These are phyloP conservation scores for Typhlomys cinereus DNA, from an alignment of 2,113 vertebrate genomes.

Conservation along the genomic window DNA sequence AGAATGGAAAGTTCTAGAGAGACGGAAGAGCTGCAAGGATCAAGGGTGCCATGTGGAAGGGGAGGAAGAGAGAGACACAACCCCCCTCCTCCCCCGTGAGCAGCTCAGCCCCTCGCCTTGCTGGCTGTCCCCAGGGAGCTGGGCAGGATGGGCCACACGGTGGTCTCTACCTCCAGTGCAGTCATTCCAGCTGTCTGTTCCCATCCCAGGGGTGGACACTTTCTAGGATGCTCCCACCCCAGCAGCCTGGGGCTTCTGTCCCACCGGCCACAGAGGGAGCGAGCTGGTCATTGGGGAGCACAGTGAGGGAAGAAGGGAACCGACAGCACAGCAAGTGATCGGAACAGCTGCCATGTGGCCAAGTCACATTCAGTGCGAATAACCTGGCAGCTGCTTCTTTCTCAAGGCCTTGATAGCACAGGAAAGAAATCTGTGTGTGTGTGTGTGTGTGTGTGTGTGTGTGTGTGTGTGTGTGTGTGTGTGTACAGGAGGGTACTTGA, in stretches of 20 bases:
- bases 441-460: too few relatives aligned
- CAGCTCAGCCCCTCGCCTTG: background rate
- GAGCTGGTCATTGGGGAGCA: background rate
- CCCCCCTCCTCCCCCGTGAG: accelerated
- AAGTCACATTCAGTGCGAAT: background rate
- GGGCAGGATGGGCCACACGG: too few relatives aligned
- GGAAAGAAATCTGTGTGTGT: slow-evolving; percentile 5
- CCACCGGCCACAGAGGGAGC: background rate
- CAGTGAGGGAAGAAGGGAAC: background rate
- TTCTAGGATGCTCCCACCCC: background rate
- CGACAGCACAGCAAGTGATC: accelerated
- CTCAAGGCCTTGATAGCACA: background rate
- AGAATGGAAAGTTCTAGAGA: background rate
- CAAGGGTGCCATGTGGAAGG: accelerated
- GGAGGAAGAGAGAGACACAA: accelerated
- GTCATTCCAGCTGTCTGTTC: background rate
- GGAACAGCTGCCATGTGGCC: accelerated
- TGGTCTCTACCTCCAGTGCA: background rate
- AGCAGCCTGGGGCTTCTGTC: background rate
- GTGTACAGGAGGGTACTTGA: too few relatives aligned
- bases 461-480: too few relatives aligned
- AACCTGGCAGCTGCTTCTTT: background rate
- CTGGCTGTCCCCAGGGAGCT: background rate
- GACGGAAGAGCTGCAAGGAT: background rate
- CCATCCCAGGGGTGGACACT: background rate